These are phyloP conservation scores for Steinernema scapterisci DNA, from an alignment of 2,888 invertebrate genomes.

Conservation along the genomic window DNA sequence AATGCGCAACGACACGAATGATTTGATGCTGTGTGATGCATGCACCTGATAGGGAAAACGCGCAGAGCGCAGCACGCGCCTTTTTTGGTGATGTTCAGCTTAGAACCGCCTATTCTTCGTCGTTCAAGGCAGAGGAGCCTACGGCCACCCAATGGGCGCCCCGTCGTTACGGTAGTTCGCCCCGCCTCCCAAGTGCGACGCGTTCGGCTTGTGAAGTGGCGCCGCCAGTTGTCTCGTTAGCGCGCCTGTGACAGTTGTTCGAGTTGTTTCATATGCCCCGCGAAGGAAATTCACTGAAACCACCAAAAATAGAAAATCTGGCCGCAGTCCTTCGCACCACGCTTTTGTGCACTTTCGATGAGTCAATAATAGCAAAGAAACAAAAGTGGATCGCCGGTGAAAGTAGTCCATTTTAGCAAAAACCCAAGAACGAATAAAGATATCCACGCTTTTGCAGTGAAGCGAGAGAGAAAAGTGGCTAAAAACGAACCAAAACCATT, in stretches of 20 bases:
- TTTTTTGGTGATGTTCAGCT: slow-evolving; percentile 33
- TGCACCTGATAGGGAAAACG: slow-evolving; percentile 32
- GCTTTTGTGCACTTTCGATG: too few species aligned
- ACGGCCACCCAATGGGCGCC: slow-evolving; percentile 5
- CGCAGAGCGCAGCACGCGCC: slow-evolving; percentile 29
- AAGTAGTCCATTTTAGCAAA: too few species aligned
- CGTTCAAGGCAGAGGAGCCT: slow-evolving; percentile 20
- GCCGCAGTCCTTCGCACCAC: too few species aligned
- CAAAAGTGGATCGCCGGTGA: too few species aligned
- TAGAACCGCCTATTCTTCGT: slow-evolving; percentile 23
- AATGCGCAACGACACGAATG: slow-evolving; percentile 33
- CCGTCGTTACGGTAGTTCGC: slow-evolving; percentile 11
- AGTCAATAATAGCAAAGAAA: too few species aligned
- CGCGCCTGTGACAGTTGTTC: slow-evolving; percentile 29
- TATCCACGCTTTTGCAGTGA: too few species aligned
- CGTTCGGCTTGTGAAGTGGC: slow-evolving; percentile 8
- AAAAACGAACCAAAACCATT: background rate
- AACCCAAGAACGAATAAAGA: too few species aligned
- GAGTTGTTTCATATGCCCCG: slow-evolving; percentile 9
- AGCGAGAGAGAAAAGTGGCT: background rate
- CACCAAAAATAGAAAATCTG: too few species aligned
- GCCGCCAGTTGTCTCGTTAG: slow-evolving; percentile 29
- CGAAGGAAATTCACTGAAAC: background rate
- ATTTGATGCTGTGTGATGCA: slow-evolving; percentile 33
- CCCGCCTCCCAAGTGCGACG: slow-evolving; percentile 3